phyloP scores from a whole-genome alignment of 1,140 invertebrate species.

The Drosophila albomicans region DNA sequence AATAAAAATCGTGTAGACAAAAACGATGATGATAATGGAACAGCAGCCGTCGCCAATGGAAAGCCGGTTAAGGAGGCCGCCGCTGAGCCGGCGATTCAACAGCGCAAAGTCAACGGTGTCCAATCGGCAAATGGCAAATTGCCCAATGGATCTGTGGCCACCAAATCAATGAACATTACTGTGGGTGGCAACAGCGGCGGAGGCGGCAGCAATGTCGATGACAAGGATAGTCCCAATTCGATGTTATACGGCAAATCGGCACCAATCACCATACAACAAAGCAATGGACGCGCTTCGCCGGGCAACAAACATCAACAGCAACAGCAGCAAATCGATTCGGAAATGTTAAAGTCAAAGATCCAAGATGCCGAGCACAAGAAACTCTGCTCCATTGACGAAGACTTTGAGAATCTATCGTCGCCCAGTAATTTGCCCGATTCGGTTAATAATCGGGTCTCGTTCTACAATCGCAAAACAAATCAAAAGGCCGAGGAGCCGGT shows the following conservation, averaged over 20 bases:
- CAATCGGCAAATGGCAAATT: conserved; percentile 62
- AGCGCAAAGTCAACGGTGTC: conserved; percentile 55
- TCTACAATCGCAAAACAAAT: conserved; percentile 65
- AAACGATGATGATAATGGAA: conserved; percentile 61
- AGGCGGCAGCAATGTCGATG: conserved; percentile 29
- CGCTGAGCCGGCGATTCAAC: conserved; percentile 19
- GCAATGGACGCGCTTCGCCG: conserved; percentile 69
- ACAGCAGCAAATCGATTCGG: conserved; percentile 73
- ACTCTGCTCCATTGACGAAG: conserved; percentile 80
- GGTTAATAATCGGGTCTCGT: conserved; percentile 61
- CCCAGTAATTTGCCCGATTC: conserved; percentile 80
- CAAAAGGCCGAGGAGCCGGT: conserved; percentile 73
- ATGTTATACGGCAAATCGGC: conserved; percentile 82
- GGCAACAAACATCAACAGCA: conserved; percentile 36
- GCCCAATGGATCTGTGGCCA: conserved; percentile 27
- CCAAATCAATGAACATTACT: conserved; percentile 71
- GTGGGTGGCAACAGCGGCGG: conserved; percentile 23
- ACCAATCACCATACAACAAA: conserved; percentile 84
- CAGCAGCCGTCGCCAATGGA: conserved; percentile 27
- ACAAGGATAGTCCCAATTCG: conserved; percentile 70
- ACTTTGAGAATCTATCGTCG: conserved; percentile 78
- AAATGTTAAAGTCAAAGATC: conserved; percentile 80
- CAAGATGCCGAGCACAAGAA: conserved; percentile 79
- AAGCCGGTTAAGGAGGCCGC: conserved; percentile 29
- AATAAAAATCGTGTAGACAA: conserved; percentile 83